Base-by-base conservation (phyloP, 2,113 vertebrate genomes). In the Typhlomys cinereus region DNA sequence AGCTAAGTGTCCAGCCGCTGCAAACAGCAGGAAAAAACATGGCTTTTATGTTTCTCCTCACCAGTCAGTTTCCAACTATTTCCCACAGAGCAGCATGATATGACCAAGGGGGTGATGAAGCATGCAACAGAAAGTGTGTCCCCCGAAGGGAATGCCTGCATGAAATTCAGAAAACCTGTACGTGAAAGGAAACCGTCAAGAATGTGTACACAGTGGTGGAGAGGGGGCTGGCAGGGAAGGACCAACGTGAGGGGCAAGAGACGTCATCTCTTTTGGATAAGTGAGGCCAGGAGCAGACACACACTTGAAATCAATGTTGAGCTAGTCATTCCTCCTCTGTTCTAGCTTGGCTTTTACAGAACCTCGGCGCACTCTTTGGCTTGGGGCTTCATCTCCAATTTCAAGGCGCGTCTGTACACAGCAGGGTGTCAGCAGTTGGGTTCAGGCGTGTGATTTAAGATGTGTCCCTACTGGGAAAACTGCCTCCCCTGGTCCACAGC, bases 371-470 rank as follows among this genome's bases (percentile, higher is more conserved):
- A 92, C 67, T 93, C 73, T 86, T 75, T 89, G 80, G 54, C 54
- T 46, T 2, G 27, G n/a, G 54, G 85, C 0, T 1, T 83, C 67
- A 48, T 90, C 88, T 96, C 78, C 94, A 88, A 62, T 88, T 92
- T 69, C 5, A 3, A 41, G 50, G 18, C 48, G 74, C 12, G 83
- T 82, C 88, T 74, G 52, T 81, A 93, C 95, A 91, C 95, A 96
- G 92, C 67, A 85, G 84, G 15, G 62, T 75, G 93, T 97, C 96
- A 96, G 50, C 94, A 93, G 44, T 0, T 66, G 57, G 92, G 62
- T 75, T 31, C 74, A 67, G 91, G 62, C 34, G 78, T 57, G 18
- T 93, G 95, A 97, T 97, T 96, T 95, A 97, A 96, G 71, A 94
- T 1, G 27, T 59, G 92, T 41, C 59, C 1, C 29, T 89, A 62